phyloP scores from a whole-genome alignment of 2,113 vertebrate species.

The Neodontobutis hainanensis region DNA sequence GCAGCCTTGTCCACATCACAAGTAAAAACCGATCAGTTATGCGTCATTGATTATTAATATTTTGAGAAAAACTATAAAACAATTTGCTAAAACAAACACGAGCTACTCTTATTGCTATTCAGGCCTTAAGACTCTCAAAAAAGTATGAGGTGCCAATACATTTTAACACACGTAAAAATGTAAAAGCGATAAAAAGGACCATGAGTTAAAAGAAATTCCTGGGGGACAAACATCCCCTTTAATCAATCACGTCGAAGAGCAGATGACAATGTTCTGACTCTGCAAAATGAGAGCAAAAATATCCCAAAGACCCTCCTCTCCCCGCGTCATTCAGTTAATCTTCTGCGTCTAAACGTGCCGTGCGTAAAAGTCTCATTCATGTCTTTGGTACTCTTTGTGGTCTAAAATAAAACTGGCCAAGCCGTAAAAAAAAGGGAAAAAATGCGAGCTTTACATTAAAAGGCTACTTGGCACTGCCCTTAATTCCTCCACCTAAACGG shows the following conservation, averaged over 20 bases:
- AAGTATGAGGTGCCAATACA: too few relatives aligned
- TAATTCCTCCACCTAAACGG: slow-evolving; percentile 98
- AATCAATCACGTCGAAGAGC: neutral
- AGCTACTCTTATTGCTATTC: too few relatives aligned
- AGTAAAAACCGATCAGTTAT: too few relatives aligned
- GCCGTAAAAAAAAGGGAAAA: slow-evolving; percentile 84
- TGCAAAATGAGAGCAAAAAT: neutral
- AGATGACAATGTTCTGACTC: neutral
- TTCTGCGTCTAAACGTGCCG: slow-evolving; percentile 1
- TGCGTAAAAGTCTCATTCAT: slow-evolving; percentile 5
- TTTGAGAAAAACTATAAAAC: too few relatives aligned
- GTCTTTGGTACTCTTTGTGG: neutral
- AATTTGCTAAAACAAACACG: too few relatives aligned
- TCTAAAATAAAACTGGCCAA: slow-evolving; percentile 61
- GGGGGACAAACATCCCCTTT: neutral
- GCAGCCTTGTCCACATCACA: too few relatives aligned
- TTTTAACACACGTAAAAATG: neutral
- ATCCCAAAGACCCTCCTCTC: slow-evolving; percentile 8
- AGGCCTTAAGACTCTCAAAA: too few relatives aligned
- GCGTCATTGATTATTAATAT: too few relatives aligned
- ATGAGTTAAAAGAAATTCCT: neutral
- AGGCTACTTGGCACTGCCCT: slow-evolving; percentile 91
- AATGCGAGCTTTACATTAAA: slow-evolving; percentile 91
- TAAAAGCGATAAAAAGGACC: neutral
- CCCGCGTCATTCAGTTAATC: neutral